A percentile compares a stretch with the other conserved stretches of the same genome.
phyloP scores from a whole-genome alignment of 2,888 invertebrate species.

The Parthenolecanium corni region DNA sequence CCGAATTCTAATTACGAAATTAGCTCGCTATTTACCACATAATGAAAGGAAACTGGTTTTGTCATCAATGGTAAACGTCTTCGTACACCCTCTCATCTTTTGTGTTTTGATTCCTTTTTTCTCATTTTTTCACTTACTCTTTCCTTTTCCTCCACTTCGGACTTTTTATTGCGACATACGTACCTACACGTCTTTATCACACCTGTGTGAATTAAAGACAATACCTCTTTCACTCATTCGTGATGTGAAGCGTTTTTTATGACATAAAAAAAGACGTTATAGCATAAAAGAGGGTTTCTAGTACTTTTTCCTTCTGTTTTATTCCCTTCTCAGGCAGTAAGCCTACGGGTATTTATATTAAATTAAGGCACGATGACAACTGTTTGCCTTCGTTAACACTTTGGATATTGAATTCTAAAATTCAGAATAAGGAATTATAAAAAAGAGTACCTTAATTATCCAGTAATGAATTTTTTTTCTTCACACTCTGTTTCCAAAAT shows the following conservation, averaged over 20 bases:
- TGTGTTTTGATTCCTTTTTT: constrained; percentile 4
- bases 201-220: constrained; percentile 18
- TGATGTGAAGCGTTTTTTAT: neutral
- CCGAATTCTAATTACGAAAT: constrained; percentile 25
- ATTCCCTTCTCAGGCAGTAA: neutral
- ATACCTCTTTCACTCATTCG: constrained; percentile 1
- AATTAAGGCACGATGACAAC: constrained; percentile 14
- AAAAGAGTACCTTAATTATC: constrained; percentile 1
- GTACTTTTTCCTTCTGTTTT: neutral
- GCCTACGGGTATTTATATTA: constrained; percentile 11
- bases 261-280: constrained; percentile 4
- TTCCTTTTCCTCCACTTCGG: neutral
- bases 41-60: constrained; percentile 20
- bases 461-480: too few species aligned
- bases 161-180: constrained; percentile 20
- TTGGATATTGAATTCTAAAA: neutral
- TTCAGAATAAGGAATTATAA: neutral
- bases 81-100: constrained; percentile 13
- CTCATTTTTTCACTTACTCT: neutral
- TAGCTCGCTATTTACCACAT: constrained; percentile 19
- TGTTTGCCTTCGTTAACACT: constrained; percentile 24
- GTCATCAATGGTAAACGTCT: constrained; percentile 16
- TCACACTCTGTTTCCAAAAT: too few species aligned
- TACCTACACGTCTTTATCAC: constrained; percentile 19
- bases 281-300: neutral